phyloP scores from a whole-genome alignment of 1,140 invertebrate genomes.

The Cryptotermes secundus region DNA sequence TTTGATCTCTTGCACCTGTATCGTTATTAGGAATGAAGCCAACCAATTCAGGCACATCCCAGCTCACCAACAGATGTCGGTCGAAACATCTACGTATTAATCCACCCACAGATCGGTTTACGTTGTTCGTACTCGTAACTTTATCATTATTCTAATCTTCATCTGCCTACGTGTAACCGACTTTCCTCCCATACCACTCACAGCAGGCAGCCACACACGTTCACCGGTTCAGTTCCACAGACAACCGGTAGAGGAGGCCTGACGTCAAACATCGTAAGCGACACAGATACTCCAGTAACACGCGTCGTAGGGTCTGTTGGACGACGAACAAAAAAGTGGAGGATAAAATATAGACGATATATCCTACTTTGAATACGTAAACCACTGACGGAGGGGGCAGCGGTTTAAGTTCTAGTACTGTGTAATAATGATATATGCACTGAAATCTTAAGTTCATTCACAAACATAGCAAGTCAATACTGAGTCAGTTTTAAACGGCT shows the following conservation, averaged over 20 bases:
- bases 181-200: background rate
- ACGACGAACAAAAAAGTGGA: too few relatives aligned
- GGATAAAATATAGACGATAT: too few relatives aligned
- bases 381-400: too few relatives aligned
- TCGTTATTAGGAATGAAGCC: background rate
- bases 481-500: too few relatives aligned
- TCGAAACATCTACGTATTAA: background rate
- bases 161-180: slow-evolving; percentile 10
- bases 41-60: background rate
- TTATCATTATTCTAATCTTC: background rate
- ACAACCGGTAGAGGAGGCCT: slow-evolving; percentile 8
- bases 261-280: background rate
- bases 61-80: background rate
- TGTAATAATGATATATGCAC: too few relatives aligned
- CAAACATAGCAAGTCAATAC: too few relatives aligned
- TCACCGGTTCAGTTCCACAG: background rate
- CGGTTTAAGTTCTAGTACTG: too few relatives aligned
- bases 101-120: background rate
- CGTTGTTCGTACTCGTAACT: background rate
- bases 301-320: background rate
- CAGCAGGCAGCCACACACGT: background rate
- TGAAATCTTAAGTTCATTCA: too few relatives aligned
- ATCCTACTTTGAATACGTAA: too few relatives aligned
- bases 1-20: background rate
- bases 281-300: slow-evolving; percentile 6